These are phyloP conservation scores for Lagocephalus sceleratus DNA, from an alignment of 2,797 vertebrate species.

Conservation along the genomic window DNA sequence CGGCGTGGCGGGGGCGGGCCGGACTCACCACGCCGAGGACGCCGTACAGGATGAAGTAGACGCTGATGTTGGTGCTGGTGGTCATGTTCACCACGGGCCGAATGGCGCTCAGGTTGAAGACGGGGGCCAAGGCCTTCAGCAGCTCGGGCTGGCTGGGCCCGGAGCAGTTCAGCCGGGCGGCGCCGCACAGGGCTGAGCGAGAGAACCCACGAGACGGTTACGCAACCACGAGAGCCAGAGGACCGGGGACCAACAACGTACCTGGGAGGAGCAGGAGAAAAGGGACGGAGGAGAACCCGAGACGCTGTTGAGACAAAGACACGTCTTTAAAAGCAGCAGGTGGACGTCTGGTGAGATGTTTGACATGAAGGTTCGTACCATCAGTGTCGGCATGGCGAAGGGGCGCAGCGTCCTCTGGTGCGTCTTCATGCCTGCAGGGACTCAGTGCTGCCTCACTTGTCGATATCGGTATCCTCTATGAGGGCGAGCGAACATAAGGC, in stretches of 20 bases:
- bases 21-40: constrained; percentile 73
- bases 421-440: constrained; percentile 5
- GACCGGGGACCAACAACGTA: too few relatives aligned
- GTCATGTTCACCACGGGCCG: constrained; percentile 52
- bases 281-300: constrained; percentile 4
- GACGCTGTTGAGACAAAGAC: constrained; percentile 11
- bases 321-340: too few relatives aligned
- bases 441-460: not conserved
- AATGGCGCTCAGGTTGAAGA: constrained; percentile 61
- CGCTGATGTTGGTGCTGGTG: constrained; percentile 51
- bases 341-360: too few relatives aligned
- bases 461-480: not conserved
- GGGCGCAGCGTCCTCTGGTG: not conserved
- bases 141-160: constrained; percentile 46
- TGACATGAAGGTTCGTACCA: constrained; percentile 35
- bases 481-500: not conserved
- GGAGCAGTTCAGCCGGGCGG: constrained; percentile 51
- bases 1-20: too few relatives aligned
- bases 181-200: constrained; percentile 1
- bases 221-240: too few relatives aligned
- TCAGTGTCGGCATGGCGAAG: constrained; percentile 32
- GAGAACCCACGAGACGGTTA: too few relatives aligned
- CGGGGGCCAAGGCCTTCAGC: constrained; percentile 48
- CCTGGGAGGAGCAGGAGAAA: constrained; percentile 46
- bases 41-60: constrained; percentile 70